phyloP scores from a whole-genome alignment of 2,113 vertebrate genomes.

The Neoarius graeffei region DNA sequence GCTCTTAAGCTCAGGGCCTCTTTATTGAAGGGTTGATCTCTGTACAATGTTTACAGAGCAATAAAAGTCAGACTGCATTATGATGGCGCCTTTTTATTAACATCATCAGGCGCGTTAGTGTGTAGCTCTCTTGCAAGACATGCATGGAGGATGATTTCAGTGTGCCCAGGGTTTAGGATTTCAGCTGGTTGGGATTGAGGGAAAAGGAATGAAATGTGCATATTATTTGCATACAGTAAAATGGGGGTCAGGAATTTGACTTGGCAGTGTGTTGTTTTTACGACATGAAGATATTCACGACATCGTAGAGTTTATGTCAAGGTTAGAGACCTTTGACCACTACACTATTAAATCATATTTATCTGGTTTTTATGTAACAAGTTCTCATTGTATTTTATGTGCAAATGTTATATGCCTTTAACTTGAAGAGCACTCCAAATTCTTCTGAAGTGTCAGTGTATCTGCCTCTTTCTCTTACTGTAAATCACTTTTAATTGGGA shows the following conservation, averaged over 20 bases:
- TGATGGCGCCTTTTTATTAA: conserved; percentile 49
- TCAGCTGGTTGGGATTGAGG: conserved; percentile 60
- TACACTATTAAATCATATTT: neutral
- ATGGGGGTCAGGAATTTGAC: neutral
- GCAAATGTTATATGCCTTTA: neutral
- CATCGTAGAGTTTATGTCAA: neutral
- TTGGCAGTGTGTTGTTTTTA: neutral
- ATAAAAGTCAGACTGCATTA: conserved; percentile 62
- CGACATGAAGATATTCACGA: neutral
- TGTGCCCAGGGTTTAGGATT: conserved; percentile 64
- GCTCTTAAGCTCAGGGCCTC: conserved; percentile 52
- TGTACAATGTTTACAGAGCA: conserved; percentile 64
- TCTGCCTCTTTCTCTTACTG: conserved; percentile 9
- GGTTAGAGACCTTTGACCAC: conserved; percentile 4
- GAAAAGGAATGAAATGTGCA: conserved; percentile 50
- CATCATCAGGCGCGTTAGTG: conserved; percentile 61
- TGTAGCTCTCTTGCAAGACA: conserved; percentile 60
- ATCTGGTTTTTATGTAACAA: neutral
- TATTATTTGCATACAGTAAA: conserved; percentile 59
- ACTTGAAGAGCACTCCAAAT: conserved; percentile 16
- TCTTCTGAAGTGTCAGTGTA: conserved; percentile 9
- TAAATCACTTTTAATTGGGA: conserved; percentile 64
- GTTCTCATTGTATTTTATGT: conserved; percentile 1
- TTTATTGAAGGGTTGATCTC: conserved; percentile 69
- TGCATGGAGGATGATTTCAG: conserved; percentile 28